phyloP scores from a whole-genome alignment of 2,888 invertebrate genomes.

The Pharmacophagus antenor region DNA sequence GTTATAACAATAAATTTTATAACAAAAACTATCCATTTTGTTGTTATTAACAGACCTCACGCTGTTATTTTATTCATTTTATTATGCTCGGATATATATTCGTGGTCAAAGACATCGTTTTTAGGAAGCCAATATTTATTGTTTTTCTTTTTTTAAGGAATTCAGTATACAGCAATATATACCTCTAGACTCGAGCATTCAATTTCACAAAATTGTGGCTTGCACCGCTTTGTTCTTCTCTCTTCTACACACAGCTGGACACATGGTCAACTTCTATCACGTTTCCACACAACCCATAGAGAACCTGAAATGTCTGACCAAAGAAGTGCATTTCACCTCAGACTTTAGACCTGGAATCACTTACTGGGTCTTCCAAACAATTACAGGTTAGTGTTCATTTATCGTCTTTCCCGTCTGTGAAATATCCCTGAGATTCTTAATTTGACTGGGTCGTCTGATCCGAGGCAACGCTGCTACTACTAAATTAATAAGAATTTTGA shows the following conservation, averaged over 20 bases:
- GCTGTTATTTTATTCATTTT: not conserved
- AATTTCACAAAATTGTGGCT: slow-evolving; percentile 98
- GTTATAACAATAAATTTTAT: no score
- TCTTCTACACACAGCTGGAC: slow-evolving; percentile 94
- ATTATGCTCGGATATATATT: not conserved
- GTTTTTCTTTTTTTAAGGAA: slow-evolving; percentile 76
- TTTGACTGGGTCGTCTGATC: no score
- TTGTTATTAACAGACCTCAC: no score
- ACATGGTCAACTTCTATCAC: slow-evolving; percentile 98
- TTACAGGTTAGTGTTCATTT: slow-evolving; percentile 85
- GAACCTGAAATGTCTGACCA: slow-evolving; percentile 94
- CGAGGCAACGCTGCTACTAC: no score
- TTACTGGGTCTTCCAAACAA: slow-evolving; percentile 97
- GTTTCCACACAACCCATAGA: slow-evolving; percentile 97
- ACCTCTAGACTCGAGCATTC: slow-evolving; percentile 96
- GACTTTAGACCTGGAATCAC: slow-evolving; percentile 96
- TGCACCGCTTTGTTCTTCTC: slow-evolving; percentile 97
- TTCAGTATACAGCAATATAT: slow-evolving; percentile 96
- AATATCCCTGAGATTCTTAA: no score
- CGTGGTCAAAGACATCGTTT: no score
- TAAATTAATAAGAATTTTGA: no score
- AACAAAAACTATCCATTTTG: no score
- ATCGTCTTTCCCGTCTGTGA: not conserved
- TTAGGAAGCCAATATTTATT: not conserved
- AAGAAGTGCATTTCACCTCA: slow-evolving; percentile 95